phyloP scores from a whole-genome alignment of 1,140 invertebrate species.

The Melanaphis sacchari region DNA sequence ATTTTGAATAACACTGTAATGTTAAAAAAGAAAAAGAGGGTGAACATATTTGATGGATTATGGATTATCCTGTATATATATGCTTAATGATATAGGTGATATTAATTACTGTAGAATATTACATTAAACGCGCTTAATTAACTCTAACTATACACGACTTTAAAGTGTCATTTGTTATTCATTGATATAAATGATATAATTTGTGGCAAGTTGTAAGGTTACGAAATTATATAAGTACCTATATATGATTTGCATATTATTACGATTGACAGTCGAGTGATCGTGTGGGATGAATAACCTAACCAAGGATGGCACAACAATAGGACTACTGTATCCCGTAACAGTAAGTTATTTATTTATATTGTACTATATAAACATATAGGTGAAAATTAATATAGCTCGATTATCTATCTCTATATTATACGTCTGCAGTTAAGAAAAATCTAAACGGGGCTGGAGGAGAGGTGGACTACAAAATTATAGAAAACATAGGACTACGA shows the following conservation, averaged over 20 bases:
- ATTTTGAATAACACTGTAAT: too few species aligned
- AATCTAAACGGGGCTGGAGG: background rate
- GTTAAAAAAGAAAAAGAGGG: too few species aligned
- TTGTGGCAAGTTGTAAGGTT: background rate
- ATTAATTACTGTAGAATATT: background rate
- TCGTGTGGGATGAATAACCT: background rate
- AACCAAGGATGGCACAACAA: background rate
- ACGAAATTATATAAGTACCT: background rate
- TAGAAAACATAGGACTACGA: too few species aligned
- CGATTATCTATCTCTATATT: too few species aligned
- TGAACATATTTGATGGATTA: too few species aligned
- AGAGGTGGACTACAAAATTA: background rate
- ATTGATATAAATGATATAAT: background rate
- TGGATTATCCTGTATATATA: too few species aligned
- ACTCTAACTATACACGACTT: background rate
- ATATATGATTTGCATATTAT: background rate
- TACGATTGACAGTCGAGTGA: background rate
- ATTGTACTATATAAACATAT: too few species aligned
- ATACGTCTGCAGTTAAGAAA: too few species aligned
- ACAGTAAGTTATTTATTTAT: too few species aligned
- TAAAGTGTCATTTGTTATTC: background rate
- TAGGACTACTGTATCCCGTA: too few species aligned
- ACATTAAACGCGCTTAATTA: background rate
- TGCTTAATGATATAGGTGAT: background rate
- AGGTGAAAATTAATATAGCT: too few species aligned